A percentile compares a stretch with the other conserved stretches of the same genome.
Evolutionary conservation across 2,113 vertebrate species (phyloP).

Genomic region (Oriolus oriolus): DNA sequence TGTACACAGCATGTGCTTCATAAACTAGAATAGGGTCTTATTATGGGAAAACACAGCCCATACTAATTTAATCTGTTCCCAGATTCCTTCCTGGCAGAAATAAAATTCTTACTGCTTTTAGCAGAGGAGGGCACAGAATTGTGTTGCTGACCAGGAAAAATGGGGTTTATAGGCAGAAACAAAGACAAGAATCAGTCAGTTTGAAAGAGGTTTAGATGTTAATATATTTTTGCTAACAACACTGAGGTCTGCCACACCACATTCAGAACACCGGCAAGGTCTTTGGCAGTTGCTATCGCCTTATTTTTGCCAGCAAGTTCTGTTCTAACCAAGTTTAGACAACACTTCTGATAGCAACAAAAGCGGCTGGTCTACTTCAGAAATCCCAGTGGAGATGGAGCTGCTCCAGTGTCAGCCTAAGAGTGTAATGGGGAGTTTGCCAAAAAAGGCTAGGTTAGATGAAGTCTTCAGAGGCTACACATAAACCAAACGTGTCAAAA

Average conservation of each 20-base stretch:
- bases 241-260: background rate
- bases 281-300: background rate
- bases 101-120: background rate
- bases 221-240: background rate
- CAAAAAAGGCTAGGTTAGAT: slow-evolving; percentile 39
- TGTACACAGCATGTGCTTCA: background rate
- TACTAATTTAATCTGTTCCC: background rate
- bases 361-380: background rate
- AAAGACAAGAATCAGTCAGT: background rate
- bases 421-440: background rate
- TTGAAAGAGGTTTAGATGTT: background rate
- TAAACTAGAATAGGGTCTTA: background rate
- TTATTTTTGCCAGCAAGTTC: slow-evolving; percentile 18
- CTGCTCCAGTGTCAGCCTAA: slow-evolving; percentile 4
- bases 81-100: background rate
- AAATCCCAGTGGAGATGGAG: slow-evolving; percentile 19
- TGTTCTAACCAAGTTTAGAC: slow-evolving; percentile 44
- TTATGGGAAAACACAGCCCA: background rate
- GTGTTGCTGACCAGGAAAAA: background rate
- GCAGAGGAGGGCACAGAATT: background rate
- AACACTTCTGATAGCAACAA: slow-evolving; percentile 5
- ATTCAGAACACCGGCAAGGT: background rate
- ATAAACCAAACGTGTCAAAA: slow-evolving; percentile 10
- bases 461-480: background rate
- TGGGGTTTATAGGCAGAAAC: background rate